phyloP scores from a whole-genome alignment of 1,140 invertebrate genomes.

The Papilio xuthus region DNA sequence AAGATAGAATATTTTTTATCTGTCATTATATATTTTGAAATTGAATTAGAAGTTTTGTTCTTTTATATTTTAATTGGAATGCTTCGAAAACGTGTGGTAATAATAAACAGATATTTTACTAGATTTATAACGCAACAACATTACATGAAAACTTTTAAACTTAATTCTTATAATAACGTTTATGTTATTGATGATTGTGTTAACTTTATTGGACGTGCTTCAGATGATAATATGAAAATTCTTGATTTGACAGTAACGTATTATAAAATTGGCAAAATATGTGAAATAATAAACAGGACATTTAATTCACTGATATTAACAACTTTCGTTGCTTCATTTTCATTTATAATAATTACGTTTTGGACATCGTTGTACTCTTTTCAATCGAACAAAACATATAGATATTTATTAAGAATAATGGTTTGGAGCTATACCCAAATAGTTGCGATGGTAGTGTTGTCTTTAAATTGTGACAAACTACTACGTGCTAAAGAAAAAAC shows the following conservation, averaged over 20 bases:
- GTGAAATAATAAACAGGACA: conserved; percentile 53
- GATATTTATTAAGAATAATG: conserved; percentile 45
- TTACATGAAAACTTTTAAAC: background rate
- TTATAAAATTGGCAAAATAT: conserved; percentile 54
- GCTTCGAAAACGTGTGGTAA: background rate
- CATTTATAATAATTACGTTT: conserved; percentile 59
- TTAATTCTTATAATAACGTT: no score
- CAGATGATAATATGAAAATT: conserved; percentile 55
- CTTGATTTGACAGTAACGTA: conserved; percentile 54
- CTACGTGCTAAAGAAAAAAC: conserved; percentile 48
- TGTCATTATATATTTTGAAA: background rate
- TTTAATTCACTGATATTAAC: conserved; percentile 67
- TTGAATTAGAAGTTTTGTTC: conserved; percentile 3
- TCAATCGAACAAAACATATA: conserved; percentile 36
- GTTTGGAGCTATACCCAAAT: conserved; percentile 51
- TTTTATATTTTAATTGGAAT: conserved; percentile 6
- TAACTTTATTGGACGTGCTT: conserved; percentile 53
- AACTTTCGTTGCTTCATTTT: conserved; percentile 59
- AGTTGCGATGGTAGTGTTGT: conserved; percentile 51
- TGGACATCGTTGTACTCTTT: conserved; percentile 62
- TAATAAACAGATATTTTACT: conserved; percentile 3
- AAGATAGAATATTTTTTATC: background rate
- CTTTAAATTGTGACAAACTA: conserved; percentile 54
- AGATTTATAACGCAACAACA: background rate
- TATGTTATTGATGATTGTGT: conserved; percentile 19